Base-by-base conservation (phyloP, 2,113 vertebrate species). In the Eleginops maclovinus region DNA sequence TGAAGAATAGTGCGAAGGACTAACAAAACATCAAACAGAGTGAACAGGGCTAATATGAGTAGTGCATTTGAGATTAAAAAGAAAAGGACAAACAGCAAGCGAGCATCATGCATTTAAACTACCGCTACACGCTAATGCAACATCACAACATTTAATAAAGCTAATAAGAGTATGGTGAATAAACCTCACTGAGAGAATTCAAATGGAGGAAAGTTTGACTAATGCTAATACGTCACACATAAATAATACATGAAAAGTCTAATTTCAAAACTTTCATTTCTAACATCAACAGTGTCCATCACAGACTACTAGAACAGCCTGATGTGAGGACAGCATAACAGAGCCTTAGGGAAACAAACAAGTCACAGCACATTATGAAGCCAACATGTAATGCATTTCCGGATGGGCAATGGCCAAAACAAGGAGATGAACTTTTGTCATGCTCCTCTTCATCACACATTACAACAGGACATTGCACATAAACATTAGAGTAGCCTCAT, bases 131-230 rank as follows among this genome's bases (percentile, higher is more conserved):
- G 0, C 49, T 66, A 74, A 81, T 72, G 60, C 17, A 55, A 51
- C 53, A 67, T 69, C 66, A 64, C 53, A 68, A 46, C 62, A 77
- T 3, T 36, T 16, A 72, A 85, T 50, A 54, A 19, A 44, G 44
- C 73, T 84, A 75, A 90, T 81, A 76, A 67, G 58, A 55, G 46
- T 47, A 58, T 49, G 70, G 9, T 72, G 62, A 81, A 68, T 50
- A 67, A 26, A 61, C 21, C 47, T 75, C 26, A 28, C 22, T 81
- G 53, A 58, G 19, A 60, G 54, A 62, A 78, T 79, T 73, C 11
- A 81, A 75, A 72, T 62, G 22, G 12, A 62, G 8, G n/a, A 70
- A 72, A 43, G 21, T 55, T 51, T 36, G 63, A 62, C 6, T 17
- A 40, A 44, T 55, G 63, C 67, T 72, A 78, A 66, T 26, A 53